Evolutionary conservation across 2,797 vertebrate genomes (phyloP), one percentile per base, ranked within the genome.

Genomic region (Adelosebastes latens): DNA sequence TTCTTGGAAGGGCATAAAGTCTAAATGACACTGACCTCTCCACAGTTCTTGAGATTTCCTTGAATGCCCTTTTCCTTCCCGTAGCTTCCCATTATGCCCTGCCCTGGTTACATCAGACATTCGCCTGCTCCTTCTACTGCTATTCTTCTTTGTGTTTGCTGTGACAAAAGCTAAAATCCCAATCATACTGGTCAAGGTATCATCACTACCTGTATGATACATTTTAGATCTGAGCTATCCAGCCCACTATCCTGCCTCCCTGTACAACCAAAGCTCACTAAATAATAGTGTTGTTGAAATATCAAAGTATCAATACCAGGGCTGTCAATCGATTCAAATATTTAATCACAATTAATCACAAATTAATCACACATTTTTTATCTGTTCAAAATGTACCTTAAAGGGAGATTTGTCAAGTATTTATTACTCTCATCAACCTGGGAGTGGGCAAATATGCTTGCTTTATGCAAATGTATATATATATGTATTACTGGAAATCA

Each of bases 61-160:
- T 61, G 32, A 75, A 75, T 69, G 63, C 14, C 66, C 70, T 80
- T 82, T 69, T 60, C 78, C 8, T 53, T 18, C n/a, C 36, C 11
- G 39, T 36, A 67, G 27, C 24, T 31, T 64, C 27, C 66, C 53
- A 65, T 56, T 62, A 42, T 59, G 46, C 8, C 36, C 24, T 34
- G 42, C 42, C 55, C 18, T 83, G 55, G 53, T 65, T 39, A 77
- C 68, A 2, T 67, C 16, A 55, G 64, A 49, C 22, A 53, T 61
- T 42, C 52, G 18, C 42, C 34, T 14, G 34, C 13, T 39, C 1
- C 63, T 64, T 36, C 25, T 52, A 20, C 3, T 25, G 5, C 25
- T 55, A 6, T 66, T 82, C 20, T 79, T 65, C 56, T 80, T 34
- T 34, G 39, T 63, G 11, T 72, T 78, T 56, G 32, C 70, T 55